These are phyloP conservation scores for Cynopterus brachyotis DNA, from an alignment of 2,113 vertebrate genomes.

Conservation along the genomic window DNA sequence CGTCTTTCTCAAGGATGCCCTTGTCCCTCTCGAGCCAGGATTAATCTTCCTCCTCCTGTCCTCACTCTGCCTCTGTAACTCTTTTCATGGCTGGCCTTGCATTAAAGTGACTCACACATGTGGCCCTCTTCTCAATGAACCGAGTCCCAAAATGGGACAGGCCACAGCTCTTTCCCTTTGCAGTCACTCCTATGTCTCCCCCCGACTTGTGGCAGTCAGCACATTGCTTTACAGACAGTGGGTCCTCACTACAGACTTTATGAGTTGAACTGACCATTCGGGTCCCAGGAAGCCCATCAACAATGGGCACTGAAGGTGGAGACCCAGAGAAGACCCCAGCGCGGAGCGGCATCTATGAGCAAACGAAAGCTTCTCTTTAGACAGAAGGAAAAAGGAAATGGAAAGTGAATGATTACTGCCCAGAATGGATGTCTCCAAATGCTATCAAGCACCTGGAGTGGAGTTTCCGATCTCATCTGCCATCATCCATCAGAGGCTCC, in stretches of 20 bases:
- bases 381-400: background rate
- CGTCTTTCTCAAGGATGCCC: background rate
- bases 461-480: background rate
- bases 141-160: background rate
- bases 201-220: background rate
- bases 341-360: background rate
- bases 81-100: background rate
- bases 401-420: background rate
- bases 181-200: background rate
- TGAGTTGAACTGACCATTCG: background rate
- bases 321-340: background rate
- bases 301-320: background rate
- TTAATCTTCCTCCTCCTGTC: background rate
- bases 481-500: background rate
- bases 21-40: background rate
- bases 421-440: background rate
- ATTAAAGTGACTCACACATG: background rate
- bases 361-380: background rate
- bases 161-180: background rate
- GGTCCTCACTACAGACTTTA: background rate
- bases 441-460: background rate
- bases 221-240: background rate
- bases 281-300: background rate
- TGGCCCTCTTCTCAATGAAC: background rate
- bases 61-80: background rate